phyloP scores from a whole-genome alignment of 2,888 invertebrate genomes.

The Nymphalis c-album region DNA sequence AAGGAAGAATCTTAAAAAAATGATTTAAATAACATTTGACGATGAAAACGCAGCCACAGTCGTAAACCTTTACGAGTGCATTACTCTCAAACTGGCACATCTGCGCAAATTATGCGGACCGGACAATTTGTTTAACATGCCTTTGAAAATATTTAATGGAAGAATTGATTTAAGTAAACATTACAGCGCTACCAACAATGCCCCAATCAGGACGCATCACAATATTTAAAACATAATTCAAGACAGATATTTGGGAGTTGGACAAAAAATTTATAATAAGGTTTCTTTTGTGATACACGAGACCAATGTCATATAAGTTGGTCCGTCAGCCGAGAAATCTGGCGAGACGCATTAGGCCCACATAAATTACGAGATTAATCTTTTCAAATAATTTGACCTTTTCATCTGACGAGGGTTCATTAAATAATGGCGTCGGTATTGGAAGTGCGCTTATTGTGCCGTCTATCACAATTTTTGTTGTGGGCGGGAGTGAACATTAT shows the following conservation, averaged over 20 bases:
- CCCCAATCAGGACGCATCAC: conserved; percentile 38
- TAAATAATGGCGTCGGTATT: conserved; percentile 78
- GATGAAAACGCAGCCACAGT: conserved; percentile 63
- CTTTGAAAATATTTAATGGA: conserved; percentile 34
- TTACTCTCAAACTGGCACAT: conserved; percentile 70
- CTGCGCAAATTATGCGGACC: conserved; percentile 57
- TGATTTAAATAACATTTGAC: conserved; percentile 67
- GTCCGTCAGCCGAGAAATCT: conserved; percentile 70
- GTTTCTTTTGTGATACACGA: conserved; percentile 58
- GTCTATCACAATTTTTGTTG: conserved; percentile 75
- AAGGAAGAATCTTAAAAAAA: conserved; percentile 59
- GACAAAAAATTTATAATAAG: conserved; percentile 48
- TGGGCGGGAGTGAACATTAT: conserved; percentile 59
- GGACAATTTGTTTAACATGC: conserved; percentile 31
- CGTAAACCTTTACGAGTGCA: conserved; percentile 79
- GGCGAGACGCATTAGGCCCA: conserved; percentile 69
- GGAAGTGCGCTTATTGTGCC: conserved; percentile 77
- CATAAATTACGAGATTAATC: conserved; percentile 81
- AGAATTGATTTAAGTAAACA: conserved; percentile 38
- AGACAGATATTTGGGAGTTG: conserved; percentile 38
- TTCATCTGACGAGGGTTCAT: conserved; percentile 81
- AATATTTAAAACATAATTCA: conserved; percentile 37
- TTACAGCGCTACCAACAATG: conserved; percentile 35
- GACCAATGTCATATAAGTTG: conserved; percentile 65
- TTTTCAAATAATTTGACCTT: conserved; percentile 82